Evolutionary conservation across 2,113 vertebrate genomes (phyloP).

Genomic region (Morone saxatilis): DNA sequence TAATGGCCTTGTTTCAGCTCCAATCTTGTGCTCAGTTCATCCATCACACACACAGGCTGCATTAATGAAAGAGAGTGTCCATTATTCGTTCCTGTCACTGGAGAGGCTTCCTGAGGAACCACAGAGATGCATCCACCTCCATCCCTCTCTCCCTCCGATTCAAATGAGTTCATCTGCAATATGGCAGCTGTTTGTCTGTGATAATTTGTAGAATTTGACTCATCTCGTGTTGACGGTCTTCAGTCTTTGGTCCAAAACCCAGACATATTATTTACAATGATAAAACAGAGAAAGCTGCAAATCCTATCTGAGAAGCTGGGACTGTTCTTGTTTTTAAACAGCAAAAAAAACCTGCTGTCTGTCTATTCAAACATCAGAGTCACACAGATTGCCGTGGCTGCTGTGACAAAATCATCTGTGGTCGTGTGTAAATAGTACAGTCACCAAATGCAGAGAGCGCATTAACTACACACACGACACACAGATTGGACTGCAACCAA

Average conservation of each 20-base stretch:
- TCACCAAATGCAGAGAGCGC: neutral
- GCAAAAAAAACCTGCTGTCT: no score
- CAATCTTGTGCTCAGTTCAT: conserved; percentile 1
- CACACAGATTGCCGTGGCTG: no score
- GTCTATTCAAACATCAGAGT: no score
- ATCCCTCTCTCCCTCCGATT: neutral
- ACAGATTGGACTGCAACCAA: no score
- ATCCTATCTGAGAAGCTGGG: neutral
- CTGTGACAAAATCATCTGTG: neutral
- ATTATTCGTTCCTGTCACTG: conserved; percentile 46
- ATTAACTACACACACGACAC: no score
- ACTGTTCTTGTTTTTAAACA: no score
- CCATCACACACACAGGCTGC: conserved; percentile 37
- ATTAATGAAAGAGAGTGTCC: conserved; percentile 29
- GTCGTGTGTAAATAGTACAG: neutral
- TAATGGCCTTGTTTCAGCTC: conserved; percentile 36
- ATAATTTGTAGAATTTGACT: neutral
- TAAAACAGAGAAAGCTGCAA: neutral
- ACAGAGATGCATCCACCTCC: neutral
- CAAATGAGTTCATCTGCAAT: neutral
- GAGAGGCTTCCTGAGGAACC: neutral
- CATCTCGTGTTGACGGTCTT: neutral
- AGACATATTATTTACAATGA: neutral
- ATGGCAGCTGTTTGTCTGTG: neutral
- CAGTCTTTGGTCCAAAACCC: neutral